These are phyloP conservation scores for Aphidoletes aphidimyza DNA, from an alignment of 2,888 invertebrate genomes.

Conservation along the genomic window DNA sequence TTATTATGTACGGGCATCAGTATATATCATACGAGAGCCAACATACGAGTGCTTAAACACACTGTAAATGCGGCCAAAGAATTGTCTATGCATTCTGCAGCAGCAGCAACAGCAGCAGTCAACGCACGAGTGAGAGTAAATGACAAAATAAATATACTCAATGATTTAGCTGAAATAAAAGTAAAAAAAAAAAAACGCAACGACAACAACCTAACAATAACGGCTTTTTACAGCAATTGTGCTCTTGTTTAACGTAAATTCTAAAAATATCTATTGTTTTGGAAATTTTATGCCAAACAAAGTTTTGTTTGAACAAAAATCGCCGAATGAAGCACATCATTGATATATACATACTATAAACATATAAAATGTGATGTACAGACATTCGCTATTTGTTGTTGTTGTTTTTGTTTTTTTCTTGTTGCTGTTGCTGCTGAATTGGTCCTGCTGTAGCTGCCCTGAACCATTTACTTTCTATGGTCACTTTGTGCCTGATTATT, in stretches of 20 bases:
- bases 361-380: no score
- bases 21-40: no score
- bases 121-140: conserved; percentile 24
- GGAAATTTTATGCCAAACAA: conserved; percentile 27
- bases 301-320: background rate
- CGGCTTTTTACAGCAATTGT: background rate
- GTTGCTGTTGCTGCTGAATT: background rate
- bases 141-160: conserved; percentile 12
- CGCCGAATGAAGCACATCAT: background rate
- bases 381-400: background rate
- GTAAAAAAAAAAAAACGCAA: background rate
- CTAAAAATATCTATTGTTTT: conserved; percentile 4
- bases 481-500: conserved; percentile 1
- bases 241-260: background rate
- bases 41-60: background rate
- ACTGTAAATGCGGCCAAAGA: background rate
- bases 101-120: no score
- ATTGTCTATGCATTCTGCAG: conserved; percentile 12
- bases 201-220: background rate
- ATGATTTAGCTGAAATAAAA: background rate
- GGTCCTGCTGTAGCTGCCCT: background rate
- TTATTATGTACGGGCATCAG: no score
- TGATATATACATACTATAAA: no score
- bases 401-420: background rate
- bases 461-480: background rate